Evolutionary conservation across 2,888 invertebrate species (phyloP).

Genomic region (Andricus curvator): DNA sequence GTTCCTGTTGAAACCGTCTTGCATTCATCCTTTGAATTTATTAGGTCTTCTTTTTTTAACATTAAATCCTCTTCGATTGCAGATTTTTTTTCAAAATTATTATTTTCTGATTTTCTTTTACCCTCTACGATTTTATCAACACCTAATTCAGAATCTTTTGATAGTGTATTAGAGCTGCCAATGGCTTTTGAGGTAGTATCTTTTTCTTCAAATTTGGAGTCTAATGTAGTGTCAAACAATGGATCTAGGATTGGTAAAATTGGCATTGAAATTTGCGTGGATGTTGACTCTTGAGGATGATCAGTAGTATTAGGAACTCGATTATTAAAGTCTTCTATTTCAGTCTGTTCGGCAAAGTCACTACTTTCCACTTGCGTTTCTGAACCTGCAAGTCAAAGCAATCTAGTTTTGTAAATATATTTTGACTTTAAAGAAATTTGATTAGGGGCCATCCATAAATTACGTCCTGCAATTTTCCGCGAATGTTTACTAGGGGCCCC

Average conservation of each 20-base stretch:
- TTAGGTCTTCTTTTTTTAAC: neutral
- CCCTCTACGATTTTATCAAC: neutral
- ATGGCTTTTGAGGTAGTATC: neutral
- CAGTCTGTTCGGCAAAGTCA: neutral
- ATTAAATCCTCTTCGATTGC: neutral
- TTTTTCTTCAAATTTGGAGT: constrained; percentile 16
- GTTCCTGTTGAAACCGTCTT: constrained; percentile 85
- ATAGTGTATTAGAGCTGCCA: too few relatives aligned
- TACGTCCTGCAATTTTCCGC: too few relatives aligned
- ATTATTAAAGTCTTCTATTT: constrained; percentile 28
- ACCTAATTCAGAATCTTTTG: neutral
- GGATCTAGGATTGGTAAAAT: constrained; percentile 41
- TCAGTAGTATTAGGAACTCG: neutral
- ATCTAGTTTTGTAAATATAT: neutral
- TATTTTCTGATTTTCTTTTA: neutral
- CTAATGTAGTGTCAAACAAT: neutral
- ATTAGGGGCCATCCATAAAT: too few relatives aligned
- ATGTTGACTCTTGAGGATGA: constrained; percentile 16
- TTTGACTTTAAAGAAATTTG: neutral
- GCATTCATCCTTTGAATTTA: constrained; percentile 7
- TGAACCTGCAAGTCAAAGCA: constrained; percentile 1
- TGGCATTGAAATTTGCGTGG: constrained; percentile 43
- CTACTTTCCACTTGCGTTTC: neutral
- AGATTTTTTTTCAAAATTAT: neutral
- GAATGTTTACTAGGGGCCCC: too few relatives aligned